phyloP scores from a whole-genome alignment of 2,113 vertebrate genomes.

The Bos taurus region ARS-UCD2.0 NC_037356.1:41535501-41536000 shows the following conservation, averaged over 20 bases:
- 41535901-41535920: background rate
- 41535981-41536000: background rate
- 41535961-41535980: background rate
- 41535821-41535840: background rate
- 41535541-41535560: background rate
- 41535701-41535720: background rate
- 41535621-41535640: background rate
- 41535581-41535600: background rate
- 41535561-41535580: background rate
- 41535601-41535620: background rate
- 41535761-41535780: background rate
- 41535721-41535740: background rate
- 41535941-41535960: background rate
- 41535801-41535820: background rate
- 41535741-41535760: background rate
- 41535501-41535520: background rate
- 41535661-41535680: background rate
- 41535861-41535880: background rate
- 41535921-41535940: background rate
- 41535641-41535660: background rate
- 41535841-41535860: background rate
- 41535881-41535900: background rate
- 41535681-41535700: background rate
- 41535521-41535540: background rate
- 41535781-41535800: background rate